Percentiles rank a stretch among this genome's conserved stretches.
Evolutionary conservation across 2,888 invertebrate species (phyloP).

Genomic region (Zaprionus lineosus): DNA sequence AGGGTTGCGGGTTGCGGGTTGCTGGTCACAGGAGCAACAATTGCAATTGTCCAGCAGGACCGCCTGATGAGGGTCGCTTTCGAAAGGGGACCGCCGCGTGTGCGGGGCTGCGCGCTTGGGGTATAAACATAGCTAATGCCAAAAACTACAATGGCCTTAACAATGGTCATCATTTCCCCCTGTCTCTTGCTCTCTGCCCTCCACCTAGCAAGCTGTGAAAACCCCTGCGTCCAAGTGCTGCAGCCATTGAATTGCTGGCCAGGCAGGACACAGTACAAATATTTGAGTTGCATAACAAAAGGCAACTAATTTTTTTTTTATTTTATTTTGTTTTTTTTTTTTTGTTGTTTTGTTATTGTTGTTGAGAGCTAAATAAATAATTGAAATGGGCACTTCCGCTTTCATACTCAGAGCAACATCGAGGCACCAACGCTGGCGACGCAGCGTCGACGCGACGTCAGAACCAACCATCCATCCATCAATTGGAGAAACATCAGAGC

Average conservation of each 20-base stretch:
- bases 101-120: neutral
- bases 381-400: conserved; percentile 72
- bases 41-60: conserved; percentile 65
- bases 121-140: conserved; percentile 44
- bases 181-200: too few species aligned
- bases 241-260: neutral
- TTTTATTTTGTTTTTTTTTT: conserved; percentile 1
- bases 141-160: conserved; percentile 54
- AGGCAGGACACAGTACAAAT: conserved; percentile 45
- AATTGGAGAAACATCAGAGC: conserved; percentile 42
- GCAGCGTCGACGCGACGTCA: conserved; percentile 50
- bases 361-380: conserved; percentile 65
- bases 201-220: too few species aligned
- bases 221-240: too few species aligned
- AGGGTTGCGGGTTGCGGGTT: too few species aligned
- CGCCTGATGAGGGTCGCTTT: neutral
- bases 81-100: neutral
- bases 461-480: conserved; percentile 69
- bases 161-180: too few species aligned
- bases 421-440: neutral
- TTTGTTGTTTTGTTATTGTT: conserved; percentile 21
- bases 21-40: conserved; percentile 60
- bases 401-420: conserved; percentile 27
- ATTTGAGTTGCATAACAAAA: conserved; percentile 66
- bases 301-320: conserved; percentile 62